A percentile compares a stretch with the other conserved stretches of the same genome.
These are phyloP conservation scores for Brachymystax lenok DNA, from an alignment of 2,797 vertebrate genomes.

Conservation along the genomic window DNA sequence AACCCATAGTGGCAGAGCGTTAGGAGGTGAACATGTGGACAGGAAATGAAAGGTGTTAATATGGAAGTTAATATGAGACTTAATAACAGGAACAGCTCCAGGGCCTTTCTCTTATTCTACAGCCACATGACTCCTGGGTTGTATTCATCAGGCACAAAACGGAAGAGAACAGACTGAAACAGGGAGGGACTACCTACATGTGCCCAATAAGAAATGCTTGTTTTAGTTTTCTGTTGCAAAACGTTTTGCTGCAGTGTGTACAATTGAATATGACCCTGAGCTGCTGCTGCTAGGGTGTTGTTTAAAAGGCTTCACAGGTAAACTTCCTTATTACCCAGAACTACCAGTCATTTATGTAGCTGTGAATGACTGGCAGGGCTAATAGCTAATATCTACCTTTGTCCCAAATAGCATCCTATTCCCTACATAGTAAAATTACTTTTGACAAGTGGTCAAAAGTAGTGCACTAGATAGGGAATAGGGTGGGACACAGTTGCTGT, in stretches of 20 bases:
- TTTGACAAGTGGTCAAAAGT: not conserved
- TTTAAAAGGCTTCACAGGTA: conserved; percentile 68
- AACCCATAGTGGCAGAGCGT: not conserved
- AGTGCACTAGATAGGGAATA: not conserved
- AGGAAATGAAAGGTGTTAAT: conserved; percentile 50
- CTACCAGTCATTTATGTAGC: conserved; percentile 60
- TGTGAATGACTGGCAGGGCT: conserved; percentile 47
- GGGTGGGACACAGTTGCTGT: not conserved
- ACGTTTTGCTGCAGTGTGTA: not conserved
- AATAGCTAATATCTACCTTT: conserved; percentile 38
- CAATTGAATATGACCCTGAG: not conserved
- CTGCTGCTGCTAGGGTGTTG: not conserved
- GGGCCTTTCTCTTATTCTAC: conserved; percentile 55
- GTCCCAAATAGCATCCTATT: not conserved
- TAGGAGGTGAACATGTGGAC: not conserved
- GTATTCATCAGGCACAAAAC: not conserved
- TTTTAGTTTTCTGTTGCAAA: conserved; percentile 25
- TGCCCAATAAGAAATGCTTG: not conserved
- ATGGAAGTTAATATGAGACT: conserved; percentile 76
- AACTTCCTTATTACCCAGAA: conserved; percentile 76
- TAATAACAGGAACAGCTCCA: conserved; percentile 69
- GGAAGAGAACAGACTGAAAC: not conserved
- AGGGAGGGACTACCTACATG: not conserved
- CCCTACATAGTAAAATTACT: not conserved
- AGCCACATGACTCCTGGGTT: conserved; percentile 63